A percentile compares a stretch with the other conserved stretches of the same genome.
These are phyloP conservation scores for Eupelmus urozonus DNA, from an alignment of 2,888 invertebrate genomes.

Conservation along the genomic window DNA sequence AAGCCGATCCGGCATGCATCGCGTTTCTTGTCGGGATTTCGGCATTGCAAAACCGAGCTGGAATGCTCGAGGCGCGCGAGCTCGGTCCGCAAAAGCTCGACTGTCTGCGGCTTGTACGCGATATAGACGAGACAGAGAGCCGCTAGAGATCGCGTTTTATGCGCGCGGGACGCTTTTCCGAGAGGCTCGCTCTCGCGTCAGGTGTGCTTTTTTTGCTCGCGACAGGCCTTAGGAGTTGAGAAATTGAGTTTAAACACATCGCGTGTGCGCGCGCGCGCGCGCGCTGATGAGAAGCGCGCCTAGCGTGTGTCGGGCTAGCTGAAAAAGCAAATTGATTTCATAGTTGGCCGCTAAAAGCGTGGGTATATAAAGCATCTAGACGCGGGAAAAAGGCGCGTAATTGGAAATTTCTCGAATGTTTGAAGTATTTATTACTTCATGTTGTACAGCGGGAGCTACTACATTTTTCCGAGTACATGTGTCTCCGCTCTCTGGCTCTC, in stretches of 20 bases:
- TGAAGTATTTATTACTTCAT: constrained; percentile 42
- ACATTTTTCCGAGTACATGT: constrained; percentile 12
- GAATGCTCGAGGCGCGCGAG: constrained; percentile 36
- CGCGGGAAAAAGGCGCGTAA: constrained; percentile 47
- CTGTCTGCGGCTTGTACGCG: no score
- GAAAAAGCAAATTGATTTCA: constrained; percentile 51
- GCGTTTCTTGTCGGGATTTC: constrained; percentile 44
- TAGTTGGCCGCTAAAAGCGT: constrained; percentile 15
- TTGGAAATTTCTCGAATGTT: constrained; percentile 52
- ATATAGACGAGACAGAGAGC: neutral
- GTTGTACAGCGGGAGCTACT: neutral
- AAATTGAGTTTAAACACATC: constrained; percentile 51
- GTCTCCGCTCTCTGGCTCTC: constrained; percentile 1
- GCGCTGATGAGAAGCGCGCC: constrained; percentile 18
- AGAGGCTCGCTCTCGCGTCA: constrained; percentile 7
- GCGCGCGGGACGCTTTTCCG: constrained; percentile 15
- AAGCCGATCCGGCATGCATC: constrained; percentile 9
- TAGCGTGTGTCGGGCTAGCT: neutral
- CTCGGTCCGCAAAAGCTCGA: constrained; percentile 6
- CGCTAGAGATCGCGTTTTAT: constrained; percentile 2
- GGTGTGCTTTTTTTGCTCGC: neutral
- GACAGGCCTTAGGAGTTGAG: constrained; percentile 23
- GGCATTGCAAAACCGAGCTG: constrained; percentile 52
- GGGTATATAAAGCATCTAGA: constrained; percentile 28
- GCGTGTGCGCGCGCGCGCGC: neutral